Evolutionary conservation across 2,888 invertebrate species (phyloP), one percentile per base, ranked within the genome.

Genomic region (Callyntrura sp.): DNA sequence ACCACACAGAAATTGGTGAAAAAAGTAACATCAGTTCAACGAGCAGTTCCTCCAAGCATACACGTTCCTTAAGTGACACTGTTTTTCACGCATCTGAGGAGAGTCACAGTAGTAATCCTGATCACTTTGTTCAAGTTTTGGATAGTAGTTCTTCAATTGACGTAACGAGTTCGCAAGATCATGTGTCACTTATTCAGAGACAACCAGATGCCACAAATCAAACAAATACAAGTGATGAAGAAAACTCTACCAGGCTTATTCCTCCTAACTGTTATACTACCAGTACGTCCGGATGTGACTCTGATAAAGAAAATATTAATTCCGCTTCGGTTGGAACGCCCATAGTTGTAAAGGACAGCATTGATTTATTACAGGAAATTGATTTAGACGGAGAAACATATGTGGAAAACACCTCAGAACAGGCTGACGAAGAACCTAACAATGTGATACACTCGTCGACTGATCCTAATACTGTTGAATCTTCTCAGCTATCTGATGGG

Each of bases 21-120:
- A 17, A 0, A 57, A 35, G 35, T 55, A 28, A n/a, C 60, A 23
- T n/a, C n/a, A n/a, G n/a, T n/a, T n/a, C n/a, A n/a, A n/a, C 9
- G 23, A 28, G 23, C 45, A 17, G 45, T 68, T 48, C 35, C 20
- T 35, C 17, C 35, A 86, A 88, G 25, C 90, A 91, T 65, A 76
- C 68, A 14, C 90, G 90, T 45, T 91, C 91, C 28, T 68, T 91
- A 45, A 91, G 91, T 88, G 91, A 91, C 82, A 91, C 91, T 0
- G 89, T 91, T 79, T 91, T 91, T 23, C 68, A 90, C 48, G 76
- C 90, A n/a, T 20, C 68, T 25, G 78, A 90, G n/a, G 86, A 78
- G n/a, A n/a, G n/a, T n/a, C n/a, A n/a, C 17, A 62, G 60, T 78
- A 65, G 43, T 57, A 84, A 81, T 62, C 81, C 70, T 12, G 73